These are phyloP conservation scores for Empis livida DNA, from an alignment of 2,888 invertebrate species.

Conservation along the genomic window DNA sequence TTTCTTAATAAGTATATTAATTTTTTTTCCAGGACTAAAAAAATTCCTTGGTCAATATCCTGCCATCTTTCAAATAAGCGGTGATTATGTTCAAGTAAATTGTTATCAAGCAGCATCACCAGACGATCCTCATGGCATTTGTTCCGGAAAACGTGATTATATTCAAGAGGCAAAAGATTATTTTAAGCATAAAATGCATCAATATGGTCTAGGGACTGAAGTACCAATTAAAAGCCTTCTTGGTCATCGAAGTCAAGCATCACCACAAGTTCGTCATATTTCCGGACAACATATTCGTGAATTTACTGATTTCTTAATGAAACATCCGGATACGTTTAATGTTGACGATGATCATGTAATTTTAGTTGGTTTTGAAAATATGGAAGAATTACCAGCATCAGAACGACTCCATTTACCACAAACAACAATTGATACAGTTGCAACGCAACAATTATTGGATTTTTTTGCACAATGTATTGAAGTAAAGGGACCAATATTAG, in stretches of 20 bases:
- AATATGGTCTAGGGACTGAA: slow-evolving; percentile 92
- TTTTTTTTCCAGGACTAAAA: slow-evolving; percentile 54
- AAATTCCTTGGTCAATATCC: slow-evolving; percentile 96
- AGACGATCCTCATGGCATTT: slow-evolving; percentile 38
- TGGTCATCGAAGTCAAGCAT: slow-evolving; percentile 92
- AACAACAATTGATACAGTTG: slow-evolving; percentile 67
- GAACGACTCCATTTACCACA: slow-evolving; percentile 56
- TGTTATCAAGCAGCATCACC: slow-evolving; percentile 57
- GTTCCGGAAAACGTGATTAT: slow-evolving; percentile 65
- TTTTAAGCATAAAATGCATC: slow-evolving; percentile 87
- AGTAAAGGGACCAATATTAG: slow-evolving; percentile 67
- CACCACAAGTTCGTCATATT: slow-evolving; percentile 92
- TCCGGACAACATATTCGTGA: slow-evolving; percentile 90
- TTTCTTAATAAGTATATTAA: neutral
- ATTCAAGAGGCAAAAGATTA: slow-evolving; percentile 96
- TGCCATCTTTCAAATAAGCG: slow-evolving; percentile 87
- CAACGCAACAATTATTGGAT: slow-evolving; percentile 68
- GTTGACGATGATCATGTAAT: slow-evolving; percentile 77
- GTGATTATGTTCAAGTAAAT: slow-evolving; percentile 79
- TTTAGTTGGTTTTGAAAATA: slow-evolving; percentile 55
- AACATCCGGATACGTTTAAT: slow-evolving; percentile 74
- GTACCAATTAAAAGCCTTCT: slow-evolving; percentile 93
- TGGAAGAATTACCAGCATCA: slow-evolving; percentile 51
- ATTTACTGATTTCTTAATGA: slow-evolving; percentile 77
- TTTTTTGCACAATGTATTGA: slow-evolving; percentile 74